Evolutionary conservation across 2,888 invertebrate species (phyloP), one percentile per base, ranked within the genome.

Genomic region (Ethmia dodecea): DNA sequence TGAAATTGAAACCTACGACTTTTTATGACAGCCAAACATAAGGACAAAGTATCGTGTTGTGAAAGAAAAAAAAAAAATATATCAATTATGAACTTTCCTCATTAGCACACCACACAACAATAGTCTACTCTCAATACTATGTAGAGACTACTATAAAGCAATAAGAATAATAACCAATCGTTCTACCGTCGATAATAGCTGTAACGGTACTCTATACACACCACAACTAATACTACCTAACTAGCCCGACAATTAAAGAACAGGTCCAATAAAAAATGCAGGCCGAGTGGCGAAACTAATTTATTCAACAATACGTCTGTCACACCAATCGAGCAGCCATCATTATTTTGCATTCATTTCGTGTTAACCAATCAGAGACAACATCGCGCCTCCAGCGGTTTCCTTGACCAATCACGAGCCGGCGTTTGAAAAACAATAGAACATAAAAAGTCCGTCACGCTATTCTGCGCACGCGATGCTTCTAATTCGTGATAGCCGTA

Each of bases 401-500:
- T 47, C 51, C 55, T 60, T 43, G 40, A 34, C 84, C 84, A 84
- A 83, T 84, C 52, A 52, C 46, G 44, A 33, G 13, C 37, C 49
- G 45, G 42, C 54, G 66, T 83, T 86, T 83, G 81, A 84, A 84
- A 84, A 83, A 86, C 86, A 86, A 86, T 86, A 84, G 86, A 78
- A 62, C 68, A 70, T 84, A 76, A 84, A 86, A 84, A 83, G 66
- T 54, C 47, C 78, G 81, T 84, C 77, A 83, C 75, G 76, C 70
- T 52, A 50, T 60, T 63, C 57, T 67, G 76, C 78, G 74, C 76
- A 59, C 52, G 77, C 60, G 60, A 37, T 37, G 35, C 34, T 45
- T 62, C 60, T 66, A 72, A 69, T 74, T 70, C 68, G 72, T 74
- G 54, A 57, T 59, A n/a, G 22, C n/a, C n/a, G n/a, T n/a, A n/a